Evolutionary conservation across 2,888 invertebrate species (phyloP), one percentile per base, ranked within the genome.

Genomic region (Cephonodes hylas): DNA sequence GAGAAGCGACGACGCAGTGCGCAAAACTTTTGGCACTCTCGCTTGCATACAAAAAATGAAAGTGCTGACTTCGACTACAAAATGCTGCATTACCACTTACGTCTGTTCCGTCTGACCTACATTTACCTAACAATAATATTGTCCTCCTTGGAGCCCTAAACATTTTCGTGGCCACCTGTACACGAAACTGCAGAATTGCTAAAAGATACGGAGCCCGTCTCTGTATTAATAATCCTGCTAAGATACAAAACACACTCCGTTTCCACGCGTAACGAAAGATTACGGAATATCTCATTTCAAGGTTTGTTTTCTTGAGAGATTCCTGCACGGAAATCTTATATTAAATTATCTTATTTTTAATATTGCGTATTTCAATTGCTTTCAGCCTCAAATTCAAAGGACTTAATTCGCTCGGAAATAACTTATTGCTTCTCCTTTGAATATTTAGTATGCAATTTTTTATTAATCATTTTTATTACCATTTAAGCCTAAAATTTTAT

Each of bases 21-120:
- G 91, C 86, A 88, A 91, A 90, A 89, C 76, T 91, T 91, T 90
- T 91, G 91, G 91, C 91, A 91, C 90, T 88, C 89, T 85, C 86
- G 80, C 88, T 89, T 89, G 87, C 88, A 89, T 85, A 82, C 84
- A 89, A 91, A 90, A 91, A 91, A 87, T 84, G 88, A 89, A 88
- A 90, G 89, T 89, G 84, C 73, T 71, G 66, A 63, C 72, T 68
- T 74, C 63, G 63, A 68, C 73, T 73, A 79, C 75, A 72, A 79
- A 81, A 82, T 86, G 81, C 80, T 82, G 83, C 84, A 86, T 82
- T 81, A 81, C 73, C 73, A 73, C 64, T 64, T 72, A 64, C 68
- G 70, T 68, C 70, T 69, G 75, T 75, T 77, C 75, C 74, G 73
- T 63, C 71, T 79, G 69, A 73, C 70, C 75, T 73, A 72, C 62